Base-by-base conservation (phyloP, 2,113 vertebrate species). In the Odobenus rosmarus region DNA sequence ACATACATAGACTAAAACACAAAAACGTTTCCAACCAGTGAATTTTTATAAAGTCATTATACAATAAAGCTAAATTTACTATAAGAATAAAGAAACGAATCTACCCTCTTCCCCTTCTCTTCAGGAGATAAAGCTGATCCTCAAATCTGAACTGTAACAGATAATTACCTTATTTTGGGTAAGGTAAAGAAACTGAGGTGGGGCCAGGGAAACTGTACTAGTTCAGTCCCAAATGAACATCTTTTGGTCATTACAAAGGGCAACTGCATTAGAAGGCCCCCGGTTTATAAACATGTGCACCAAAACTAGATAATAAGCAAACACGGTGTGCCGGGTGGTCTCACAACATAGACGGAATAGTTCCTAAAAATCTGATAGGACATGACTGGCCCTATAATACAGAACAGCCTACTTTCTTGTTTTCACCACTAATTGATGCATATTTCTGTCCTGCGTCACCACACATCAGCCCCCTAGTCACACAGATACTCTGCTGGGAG, bases 41-140 rank as follows among this genome's bases (percentile, higher is more conserved):
- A 82, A 46, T n/a, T 76, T 92, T 95, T 81, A 85, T 85, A 67
- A 67, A 26, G 26, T 67, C 77, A 91, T 77, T 86, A 62, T 21
- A 93, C 31, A n/a, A 55, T 77, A 96, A 71, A 83, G 12, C 82
- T 79, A 79, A 91, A 51, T 93, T 90, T 86, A 84, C 46, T 71
- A 59, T 46, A 64, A 79, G 62, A 89, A 92, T 62, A 57, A 92
- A 55, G 67, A 36, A 49, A 88, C 55, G 76, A 61, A 88, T 39
- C 23, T 72, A 71, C 13, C 46, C 7, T 72, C 33, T 62, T 36
- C 14, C 51, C 42, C 31, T 71, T 67, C 79, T 12, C 64, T 64
- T 94, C 55, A 67, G 26, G 57, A 55, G 74, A 36, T 86, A 95
- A 72, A 86, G n/a, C 5, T 59, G 62, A 84, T 77, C 46, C 49